phyloP scores from a whole-genome alignment of 2,888 invertebrate species.

The Thera britannica region DNA sequence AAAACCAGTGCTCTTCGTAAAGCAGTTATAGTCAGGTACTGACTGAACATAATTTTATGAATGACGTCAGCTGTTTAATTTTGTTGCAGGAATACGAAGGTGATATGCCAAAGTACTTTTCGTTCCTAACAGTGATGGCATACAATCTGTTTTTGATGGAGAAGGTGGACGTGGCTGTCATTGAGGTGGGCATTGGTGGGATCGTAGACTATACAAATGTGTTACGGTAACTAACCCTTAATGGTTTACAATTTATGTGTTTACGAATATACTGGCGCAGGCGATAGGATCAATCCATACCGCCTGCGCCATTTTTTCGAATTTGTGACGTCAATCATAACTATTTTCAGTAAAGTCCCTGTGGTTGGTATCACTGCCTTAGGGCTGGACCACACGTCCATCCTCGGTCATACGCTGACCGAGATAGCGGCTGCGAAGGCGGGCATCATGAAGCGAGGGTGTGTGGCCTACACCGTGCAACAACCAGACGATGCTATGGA shows the following conservation, averaged over 20 bases:
- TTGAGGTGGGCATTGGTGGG: constrained; percentile 99
- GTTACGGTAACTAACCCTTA: constrained; percentile 84
- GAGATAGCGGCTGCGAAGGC: constrained; percentile 98
- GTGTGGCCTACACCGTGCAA: constrained; percentile 89
- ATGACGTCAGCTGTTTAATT: not conserved
- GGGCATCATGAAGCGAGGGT: constrained; percentile 94
- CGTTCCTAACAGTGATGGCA: constrained; percentile 96
- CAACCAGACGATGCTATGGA: constrained; percentile 87
- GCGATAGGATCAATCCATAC: not conserved
- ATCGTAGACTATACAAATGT: constrained; percentile 97
- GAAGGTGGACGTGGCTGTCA: constrained; percentile 95
- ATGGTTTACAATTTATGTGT: not conserved
- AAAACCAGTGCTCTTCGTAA: too few species aligned
- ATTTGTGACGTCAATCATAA: not conserved
- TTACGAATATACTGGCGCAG: not conserved
- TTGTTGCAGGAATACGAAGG: constrained; percentile 76
- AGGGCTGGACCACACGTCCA: constrained; percentile 94
- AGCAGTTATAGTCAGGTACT: too few species aligned
- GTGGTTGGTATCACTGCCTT: constrained; percentile 96
- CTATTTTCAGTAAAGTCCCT: constrained; percentile 87
- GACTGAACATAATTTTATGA: not conserved
- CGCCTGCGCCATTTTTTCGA: not conserved
- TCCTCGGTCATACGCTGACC: constrained; percentile 92
- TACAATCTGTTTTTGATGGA: constrained; percentile 94
- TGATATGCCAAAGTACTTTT: constrained; percentile 97